phyloP scores from a whole-genome alignment of 2,113 vertebrate species.

The Trichomycterus rosablanca region DNA sequence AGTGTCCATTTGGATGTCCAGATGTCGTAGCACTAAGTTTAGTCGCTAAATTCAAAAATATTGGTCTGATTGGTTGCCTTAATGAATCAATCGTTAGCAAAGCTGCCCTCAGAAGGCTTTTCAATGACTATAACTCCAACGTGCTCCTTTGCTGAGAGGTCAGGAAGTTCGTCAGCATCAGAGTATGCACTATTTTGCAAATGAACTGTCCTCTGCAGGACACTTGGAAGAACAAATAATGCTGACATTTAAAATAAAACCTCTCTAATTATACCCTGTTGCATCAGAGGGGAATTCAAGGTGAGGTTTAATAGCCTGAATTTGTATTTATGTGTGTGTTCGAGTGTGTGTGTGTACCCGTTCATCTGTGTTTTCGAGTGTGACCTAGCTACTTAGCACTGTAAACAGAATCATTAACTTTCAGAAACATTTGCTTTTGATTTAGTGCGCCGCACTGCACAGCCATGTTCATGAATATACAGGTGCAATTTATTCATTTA shows the following conservation, averaged over 20 bases:
- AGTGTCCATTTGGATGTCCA: no score
- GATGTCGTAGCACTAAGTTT: no score
- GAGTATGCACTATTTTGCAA: conserved; percentile 14
- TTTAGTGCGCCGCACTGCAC: conserved; percentile 7
- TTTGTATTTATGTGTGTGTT: background rate
- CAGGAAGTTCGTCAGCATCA: background rate
- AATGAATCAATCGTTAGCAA: no score
- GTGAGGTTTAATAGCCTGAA: conserved; percentile 25
- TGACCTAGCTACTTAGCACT: conserved; percentile 23
- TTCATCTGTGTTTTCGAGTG: conserved; percentile 3
- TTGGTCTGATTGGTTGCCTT: no score
- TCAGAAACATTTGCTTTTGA: conserved; percentile 18
- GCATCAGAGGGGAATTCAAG: conserved; percentile 14
- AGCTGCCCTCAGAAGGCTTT: no score
- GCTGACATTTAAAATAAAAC: conserved; percentile 12
- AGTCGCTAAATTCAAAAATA: no score
- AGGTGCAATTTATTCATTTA: conserved; percentile 8
- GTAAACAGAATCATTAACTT: conserved; percentile 27
- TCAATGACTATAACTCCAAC: no score
- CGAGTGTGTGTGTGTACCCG: background rate
- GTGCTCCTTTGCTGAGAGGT: no score
- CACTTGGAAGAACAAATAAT: conserved; percentile 28
- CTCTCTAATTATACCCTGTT: conserved; percentile 4
- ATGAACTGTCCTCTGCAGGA: conserved; percentile 5
- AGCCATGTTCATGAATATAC: background rate